These are phyloP conservation scores for Rugalucina vietnamica DNA, from an alignment of 2,888 invertebrate species.

Conservation along the genomic window DNA sequence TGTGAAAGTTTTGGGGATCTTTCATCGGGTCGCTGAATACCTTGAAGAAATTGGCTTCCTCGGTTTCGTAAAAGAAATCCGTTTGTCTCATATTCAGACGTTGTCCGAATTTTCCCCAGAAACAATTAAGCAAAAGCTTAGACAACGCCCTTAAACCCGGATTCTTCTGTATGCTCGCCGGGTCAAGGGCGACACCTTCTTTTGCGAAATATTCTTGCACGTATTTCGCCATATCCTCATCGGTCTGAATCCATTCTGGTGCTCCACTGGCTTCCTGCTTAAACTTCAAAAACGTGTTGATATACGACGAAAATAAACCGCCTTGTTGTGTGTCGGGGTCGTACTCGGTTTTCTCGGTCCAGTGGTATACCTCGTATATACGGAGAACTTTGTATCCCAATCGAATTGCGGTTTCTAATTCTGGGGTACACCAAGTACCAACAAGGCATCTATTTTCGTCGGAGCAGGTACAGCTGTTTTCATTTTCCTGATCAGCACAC, in stretches of 20 bases:
- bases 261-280: too few species aligned
- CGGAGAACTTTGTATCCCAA: conserved; percentile 9
- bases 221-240: too few species aligned
- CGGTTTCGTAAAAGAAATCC: conserved; percentile 25
- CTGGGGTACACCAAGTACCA: not conserved
- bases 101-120: conserved; percentile 64
- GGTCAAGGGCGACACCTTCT: conserved; percentile 48
- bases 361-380: conserved; percentile 32
- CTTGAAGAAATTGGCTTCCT: conserved; percentile 36
- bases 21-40: conserved; percentile 32
- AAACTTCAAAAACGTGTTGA: too few species aligned
- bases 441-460: conserved; percentile 29
- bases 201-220: too few species aligned
- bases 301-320: too few species aligned
- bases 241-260: too few species aligned
- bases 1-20: conserved; percentile 28
- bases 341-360: not conserved
- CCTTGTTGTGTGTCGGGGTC: too few species aligned
- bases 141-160: conserved; percentile 46
- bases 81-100: conserved; percentile 37
- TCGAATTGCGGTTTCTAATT: conserved; percentile 4
- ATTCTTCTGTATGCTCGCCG: conserved; percentile 42
- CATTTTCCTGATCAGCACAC: conserved; percentile 58
- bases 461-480: conserved; percentile 73
- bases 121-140: conserved; percentile 56